Evolutionary conservation across 2,797 vertebrate species (phyloP), one percentile per base, ranked within the genome.

Genomic region (Hemitrygon akajei): DNA sequence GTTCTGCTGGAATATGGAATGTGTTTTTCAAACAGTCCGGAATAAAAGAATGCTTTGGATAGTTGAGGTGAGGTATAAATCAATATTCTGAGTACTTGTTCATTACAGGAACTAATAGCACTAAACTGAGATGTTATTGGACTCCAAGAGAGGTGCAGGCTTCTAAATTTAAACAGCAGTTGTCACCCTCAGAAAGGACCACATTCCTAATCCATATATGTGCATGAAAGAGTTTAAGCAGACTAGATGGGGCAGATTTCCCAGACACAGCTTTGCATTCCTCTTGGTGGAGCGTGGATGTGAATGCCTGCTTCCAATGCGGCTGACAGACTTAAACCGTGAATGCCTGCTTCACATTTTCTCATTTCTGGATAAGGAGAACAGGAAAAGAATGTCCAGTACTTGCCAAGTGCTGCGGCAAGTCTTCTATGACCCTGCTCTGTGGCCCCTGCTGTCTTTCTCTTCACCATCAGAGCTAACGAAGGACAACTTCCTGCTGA

Each of bases 301-400:
- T 66, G 94, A 71, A 94, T 95, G 7, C 14, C 18, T 30, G 10
- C 0, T 0, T 20, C 93, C 94, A 20, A 99, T 98, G 98, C 97
- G 97, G 79, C 96, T 99, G 94, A 97, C 96, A 10, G 96, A 98
- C 95, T 97, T 99, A 93, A 98, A 98, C 95, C 95, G 93, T 0
- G 98, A 99, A 93, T 99, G 98, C 95, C 97, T 99, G 93, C 95
- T 99, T 47, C 97, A 99, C 96, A 95, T 99, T 92, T 99, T 98
- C 95, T 98, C 98, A 93, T 99, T 98, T 95, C 96, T 99, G 96
- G 98, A 99, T 96, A 98, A 98, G 94, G 97, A 98, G 94, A 98
- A 97, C 94, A 97, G 98, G 63, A 97, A 94, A 95, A 97, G 94
- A 93, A 95, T 99, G 79, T 98, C 97, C 80, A 96, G 97, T 93